These are phyloP conservation scores for Harmothoe impar DNA, from an alignment of 2,888 invertebrate genomes.

Conservation along the genomic window DNA sequence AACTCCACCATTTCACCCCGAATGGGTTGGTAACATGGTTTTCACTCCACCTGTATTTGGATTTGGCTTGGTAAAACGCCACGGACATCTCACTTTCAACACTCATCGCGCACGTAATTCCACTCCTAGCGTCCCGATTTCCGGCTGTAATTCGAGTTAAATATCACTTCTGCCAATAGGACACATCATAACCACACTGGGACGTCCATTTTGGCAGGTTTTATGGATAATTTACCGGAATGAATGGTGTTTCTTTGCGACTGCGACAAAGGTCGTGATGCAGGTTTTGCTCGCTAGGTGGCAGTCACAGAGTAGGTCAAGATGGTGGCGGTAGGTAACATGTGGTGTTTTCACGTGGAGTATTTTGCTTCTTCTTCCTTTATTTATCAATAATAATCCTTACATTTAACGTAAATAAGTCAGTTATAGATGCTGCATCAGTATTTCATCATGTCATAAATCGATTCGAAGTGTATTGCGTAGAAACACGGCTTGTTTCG, in stretches of 20 bases:
- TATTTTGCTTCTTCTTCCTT: neutral
- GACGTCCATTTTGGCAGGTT: neutral
- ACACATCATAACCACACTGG: neutral
- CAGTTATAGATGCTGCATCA: neutral
- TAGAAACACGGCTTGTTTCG: neutral
- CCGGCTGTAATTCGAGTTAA: neutral
- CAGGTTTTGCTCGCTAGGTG: neutral
- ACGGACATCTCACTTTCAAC: neutral
- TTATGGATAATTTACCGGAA: constrained; percentile 1
- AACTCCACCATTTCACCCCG: neutral
- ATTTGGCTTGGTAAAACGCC: constrained; percentile 56
- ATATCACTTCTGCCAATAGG: neutral
- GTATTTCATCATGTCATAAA: neutral
- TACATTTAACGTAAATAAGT: neutral
- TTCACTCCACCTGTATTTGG: constrained; percentile 60
- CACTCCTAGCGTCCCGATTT: neutral
- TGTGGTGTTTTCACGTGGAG: constrained; percentile 19
- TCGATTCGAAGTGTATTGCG: neutral
- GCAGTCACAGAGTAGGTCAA: constrained; percentile 51
- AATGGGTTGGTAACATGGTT: neutral
- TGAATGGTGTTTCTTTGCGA: neutral
- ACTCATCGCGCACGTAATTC: neutral
- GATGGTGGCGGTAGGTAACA: constrained; percentile 53
- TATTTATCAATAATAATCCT: neutral
- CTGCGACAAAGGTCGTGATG: constrained; percentile 59